These are phyloP conservation scores for Melanotaenia nigrans DNA, from an alignment of 2,797 vertebrate species.

Conservation along the genomic window DNA sequence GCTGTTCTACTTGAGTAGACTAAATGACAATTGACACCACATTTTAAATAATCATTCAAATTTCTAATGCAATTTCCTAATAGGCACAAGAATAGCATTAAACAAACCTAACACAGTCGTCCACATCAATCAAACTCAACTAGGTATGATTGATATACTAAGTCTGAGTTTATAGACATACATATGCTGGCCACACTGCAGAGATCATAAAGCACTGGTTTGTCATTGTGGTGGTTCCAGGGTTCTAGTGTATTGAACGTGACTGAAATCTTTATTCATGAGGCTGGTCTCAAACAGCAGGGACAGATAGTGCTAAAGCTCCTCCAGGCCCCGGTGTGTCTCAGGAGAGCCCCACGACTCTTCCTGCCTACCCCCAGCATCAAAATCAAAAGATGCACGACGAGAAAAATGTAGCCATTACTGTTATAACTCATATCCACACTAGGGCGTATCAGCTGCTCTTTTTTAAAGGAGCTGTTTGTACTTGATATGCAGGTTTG, in stretches of 20 bases:
- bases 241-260: slow-evolving; percentile 74
- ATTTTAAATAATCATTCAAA: slow-evolving; percentile 49
- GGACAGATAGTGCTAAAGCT: slow-evolving; percentile 77
- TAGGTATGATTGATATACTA: slow-evolving; percentile 62
- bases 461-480: slow-evolving; percentile 54
- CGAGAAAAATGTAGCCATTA: slow-evolving; percentile 66
- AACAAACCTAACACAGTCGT: slow-evolving; percentile 19
- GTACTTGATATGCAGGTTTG: slow-evolving; percentile 69
- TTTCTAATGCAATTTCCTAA: slow-evolving; percentile 24
- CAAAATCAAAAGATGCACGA: slow-evolving; percentile 67
- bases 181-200: slow-evolving; percentile 73
- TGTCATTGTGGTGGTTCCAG: slow-evolving; percentile 78
- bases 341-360: slow-evolving; percentile 68
- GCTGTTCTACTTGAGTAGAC: slow-evolving; percentile 10
- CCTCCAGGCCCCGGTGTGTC: slow-evolving; percentile 65
- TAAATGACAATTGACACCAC: slow-evolving; percentile 49
- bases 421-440: slow-evolving; percentile 59
- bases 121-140: slow-evolving; percentile 54
- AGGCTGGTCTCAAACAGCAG: slow-evolving; percentile 74
- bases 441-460: slow-evolving; percentile 58
- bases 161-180: slow-evolving; percentile 63
- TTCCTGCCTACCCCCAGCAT: slow-evolving; percentile 54
- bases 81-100: slow-evolving; percentile 2
- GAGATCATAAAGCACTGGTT: slow-evolving; percentile 78
- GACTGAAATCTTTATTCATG: slow-evolving; percentile 82